Conservation (phyloP, 92 coral and sea anemone species). For the Virgularia gustaviana region DNA sequence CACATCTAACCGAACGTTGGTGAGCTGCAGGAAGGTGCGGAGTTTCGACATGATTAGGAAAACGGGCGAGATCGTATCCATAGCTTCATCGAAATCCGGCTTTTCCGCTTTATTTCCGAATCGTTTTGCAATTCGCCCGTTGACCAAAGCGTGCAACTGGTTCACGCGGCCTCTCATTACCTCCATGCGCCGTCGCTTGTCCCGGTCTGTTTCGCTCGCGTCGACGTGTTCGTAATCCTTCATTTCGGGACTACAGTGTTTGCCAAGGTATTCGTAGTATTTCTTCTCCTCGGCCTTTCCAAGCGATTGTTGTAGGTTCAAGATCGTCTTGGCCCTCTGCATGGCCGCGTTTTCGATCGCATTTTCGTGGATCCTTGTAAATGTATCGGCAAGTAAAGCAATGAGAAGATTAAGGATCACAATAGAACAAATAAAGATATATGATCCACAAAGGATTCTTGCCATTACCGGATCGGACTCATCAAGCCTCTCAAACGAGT, state of each 20-base stretch:
- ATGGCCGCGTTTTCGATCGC: slow-evolving; percentile 67
- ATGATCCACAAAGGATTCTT: slow-evolving; percentile 53
- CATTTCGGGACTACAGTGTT: slow-evolving; percentile 63
- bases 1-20: slow-evolving; percentile 21
- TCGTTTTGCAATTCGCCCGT: slow-evolving; percentile 26
- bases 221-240: slow-evolving; percentile 43
- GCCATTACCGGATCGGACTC: slow-evolving; percentile 50
- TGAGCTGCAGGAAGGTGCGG: slow-evolving; percentile 25
- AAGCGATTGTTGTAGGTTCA: slow-evolving; percentile 43
- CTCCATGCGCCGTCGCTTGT: slow-evolving; percentile 26
- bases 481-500: slow-evolving; percentile 49
- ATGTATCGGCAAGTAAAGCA: slow-evolving; percentile 65
- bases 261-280: slow-evolving; percentile 52
- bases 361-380: slow-evolving; percentile 66
- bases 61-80: slow-evolving; percentile 25
- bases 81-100: slow-evolving; percentile 25
- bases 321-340: slow-evolving; percentile 66
- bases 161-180: slow-evolving; percentile 31
- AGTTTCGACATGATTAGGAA: slow-evolving; percentile 7
- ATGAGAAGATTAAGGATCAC: slow-evolving; percentile 60
- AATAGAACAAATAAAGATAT: slow-evolving; percentile 53
- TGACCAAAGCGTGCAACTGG: slow-evolving; percentile 1
- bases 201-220: slow-evolving; percentile 24
- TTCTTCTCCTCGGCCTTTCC: slow-evolving; percentile 31
- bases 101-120: slow-evolving; percentile 32